Percentiles rank a stretch among this genome's conserved stretches.
phyloP scores from a whole-genome alignment of 1,140 invertebrate species.

The Caenorhabditis tropicalis region DNA sequence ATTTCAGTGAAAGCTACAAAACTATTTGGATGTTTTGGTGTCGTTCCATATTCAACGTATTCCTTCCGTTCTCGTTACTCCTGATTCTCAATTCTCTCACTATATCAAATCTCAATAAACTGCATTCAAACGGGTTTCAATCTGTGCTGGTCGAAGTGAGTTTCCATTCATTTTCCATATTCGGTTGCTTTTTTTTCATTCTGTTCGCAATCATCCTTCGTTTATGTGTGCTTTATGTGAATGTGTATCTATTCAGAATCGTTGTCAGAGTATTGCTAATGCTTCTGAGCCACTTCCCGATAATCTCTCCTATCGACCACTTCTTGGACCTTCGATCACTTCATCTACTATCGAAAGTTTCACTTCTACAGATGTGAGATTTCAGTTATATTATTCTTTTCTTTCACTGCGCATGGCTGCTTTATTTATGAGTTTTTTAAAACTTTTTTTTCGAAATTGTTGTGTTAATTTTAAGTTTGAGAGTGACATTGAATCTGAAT shows the following conservation, averaged over 20 bases:
- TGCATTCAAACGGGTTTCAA: neutral
- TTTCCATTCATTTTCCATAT: neutral
- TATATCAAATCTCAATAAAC: conserved; percentile 32
- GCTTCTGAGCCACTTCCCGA: neutral
- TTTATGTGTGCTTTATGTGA: neutral
- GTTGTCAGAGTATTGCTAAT: neutral
- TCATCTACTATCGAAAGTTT: neutral
- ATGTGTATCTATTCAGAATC: conserved; percentile 8
- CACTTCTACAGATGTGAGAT: neutral
- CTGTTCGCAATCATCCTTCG: neutral
- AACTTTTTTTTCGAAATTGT: neutral
- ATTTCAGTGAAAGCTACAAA: conserved; percentile 38
- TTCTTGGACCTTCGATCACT: neutral
- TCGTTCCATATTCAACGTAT: conserved; percentile 38
- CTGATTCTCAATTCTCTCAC: conserved; percentile 40
- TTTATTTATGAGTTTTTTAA: neutral
- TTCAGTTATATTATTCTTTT: neutral
- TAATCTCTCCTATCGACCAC: neutral
- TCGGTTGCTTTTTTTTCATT: neutral
- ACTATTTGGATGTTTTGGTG: conserved; percentile 52
- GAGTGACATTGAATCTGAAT: too few relatives aligned
- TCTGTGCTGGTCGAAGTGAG: conserved; percentile 26
- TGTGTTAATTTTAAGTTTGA: neutral
- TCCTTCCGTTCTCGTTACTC: conserved; percentile 31
- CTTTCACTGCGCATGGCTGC: neutral